These are phyloP conservation scores for Schizaphis graminum DNA, from an alignment of 2,888 invertebrate species.

Conservation along the genomic window DNA sequence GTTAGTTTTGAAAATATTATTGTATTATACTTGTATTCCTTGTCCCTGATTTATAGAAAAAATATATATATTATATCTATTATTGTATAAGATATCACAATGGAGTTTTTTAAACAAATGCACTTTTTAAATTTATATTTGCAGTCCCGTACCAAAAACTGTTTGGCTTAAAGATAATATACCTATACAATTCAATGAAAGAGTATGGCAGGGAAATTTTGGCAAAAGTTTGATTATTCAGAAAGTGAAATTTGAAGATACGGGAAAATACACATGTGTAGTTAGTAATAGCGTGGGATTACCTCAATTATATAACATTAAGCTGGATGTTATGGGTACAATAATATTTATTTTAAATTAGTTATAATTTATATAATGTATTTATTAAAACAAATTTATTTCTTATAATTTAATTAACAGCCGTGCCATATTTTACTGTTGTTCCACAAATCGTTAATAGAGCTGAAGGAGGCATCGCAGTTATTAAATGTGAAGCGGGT, in stretches of 20 bases:
- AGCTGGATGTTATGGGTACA: slow-evolving; percentile 80
- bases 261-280: slow-evolving; percentile 93
- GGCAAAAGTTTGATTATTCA: slow-evolving; percentile 95
- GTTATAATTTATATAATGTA: background rate
- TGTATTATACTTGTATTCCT: too few relatives aligned
- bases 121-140: slow-evolving; percentile 66
- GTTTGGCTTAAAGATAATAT: slow-evolving; percentile 90
- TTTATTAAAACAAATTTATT: background rate
- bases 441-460: slow-evolving; percentile 90
- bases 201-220: slow-evolving; percentile 89
- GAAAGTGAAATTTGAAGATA: slow-evolving; percentile 88
- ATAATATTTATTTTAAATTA: slow-evolving; percentile 4
- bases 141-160: slow-evolving; percentile 91
- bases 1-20: too few relatives aligned
- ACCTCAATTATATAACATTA: slow-evolving; percentile 87
- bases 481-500: slow-evolving; percentile 88
- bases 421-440: slow-evolving; percentile 90
- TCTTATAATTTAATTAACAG: slow-evolving; percentile 71
- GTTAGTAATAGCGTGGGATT: slow-evolving; percentile 91
- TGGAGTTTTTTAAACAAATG: too few relatives aligned
- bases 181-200: slow-evolving; percentile 79
- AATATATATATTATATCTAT: too few relatives aligned
- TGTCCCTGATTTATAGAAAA: too few relatives aligned
- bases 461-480: slow-evolving; percentile 91
- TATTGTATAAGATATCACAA: too few relatives aligned